These are phyloP conservation scores for Cepaea hortensis DNA, from an alignment of 2,888 invertebrate species.

Conservation along the genomic window DNA sequence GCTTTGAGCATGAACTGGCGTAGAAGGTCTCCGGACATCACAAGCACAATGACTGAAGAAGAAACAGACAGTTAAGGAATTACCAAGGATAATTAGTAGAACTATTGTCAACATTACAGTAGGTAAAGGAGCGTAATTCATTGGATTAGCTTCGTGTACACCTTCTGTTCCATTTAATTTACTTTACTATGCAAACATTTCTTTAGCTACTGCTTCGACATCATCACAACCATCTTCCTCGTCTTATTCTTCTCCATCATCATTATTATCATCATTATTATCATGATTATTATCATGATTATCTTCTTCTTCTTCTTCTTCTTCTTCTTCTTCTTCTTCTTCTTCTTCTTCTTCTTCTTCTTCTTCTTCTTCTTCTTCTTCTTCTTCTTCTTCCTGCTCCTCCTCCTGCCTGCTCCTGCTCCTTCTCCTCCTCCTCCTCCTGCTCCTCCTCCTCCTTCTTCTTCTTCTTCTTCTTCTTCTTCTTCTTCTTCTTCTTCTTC, in stretches of 20 bases:
- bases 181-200: too few species aligned
- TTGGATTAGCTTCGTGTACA: too few species aligned
- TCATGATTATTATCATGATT: too few species aligned
- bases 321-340: not conserved
- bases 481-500: not conserved
- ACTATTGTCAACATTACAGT: too few species aligned
- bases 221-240: too few species aligned
- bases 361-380: not conserved
- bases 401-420: too few species aligned
- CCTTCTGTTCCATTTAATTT: too few species aligned
- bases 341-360: not conserved
- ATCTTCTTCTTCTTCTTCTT: not conserved
- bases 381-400: not conserved
- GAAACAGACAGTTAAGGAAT: not conserved
- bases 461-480: conserved; percentile 3
- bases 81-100: not conserved
- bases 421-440: not conserved
- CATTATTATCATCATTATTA: not conserved
- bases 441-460: not conserved
- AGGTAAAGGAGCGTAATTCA: too few species aligned
- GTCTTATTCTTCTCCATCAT: too few species aligned
- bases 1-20: conserved; percentile 64
- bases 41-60: conserved; percentile 65
- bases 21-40: conserved; percentile 64
- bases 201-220: too few species aligned